These are phyloP conservation scores for Sarcophaga variegata DNA, from an alignment of 2,888 invertebrate genomes.

Conservation along the genomic window DNA sequence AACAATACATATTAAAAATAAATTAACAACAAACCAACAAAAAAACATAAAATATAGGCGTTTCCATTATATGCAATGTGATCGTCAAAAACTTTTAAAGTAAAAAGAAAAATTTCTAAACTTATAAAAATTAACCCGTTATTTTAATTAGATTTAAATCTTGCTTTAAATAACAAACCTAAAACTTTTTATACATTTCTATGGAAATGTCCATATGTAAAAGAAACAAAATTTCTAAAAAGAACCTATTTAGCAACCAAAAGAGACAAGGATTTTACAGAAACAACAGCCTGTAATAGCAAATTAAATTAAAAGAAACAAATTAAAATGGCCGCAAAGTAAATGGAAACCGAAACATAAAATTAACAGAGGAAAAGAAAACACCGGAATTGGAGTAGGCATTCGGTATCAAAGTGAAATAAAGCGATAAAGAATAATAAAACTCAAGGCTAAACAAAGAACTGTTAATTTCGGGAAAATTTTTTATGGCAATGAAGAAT, in stretches of 20 bases:
- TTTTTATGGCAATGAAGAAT: background rate
- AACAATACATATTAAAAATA: background rate
- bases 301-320: slow-evolving; percentile 31
- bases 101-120: too few species aligned
- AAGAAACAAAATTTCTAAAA: too few species aligned
- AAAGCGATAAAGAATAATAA: background rate
- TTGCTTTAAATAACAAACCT: background rate
- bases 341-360: slow-evolving; percentile 2
- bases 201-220: too few species aligned
- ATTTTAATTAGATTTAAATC: too few species aligned
- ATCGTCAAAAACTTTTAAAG: too few species aligned
- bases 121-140: too few species aligned
- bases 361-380: background rate
- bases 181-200: background rate
- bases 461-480: background rate
- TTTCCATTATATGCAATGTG: too few species aligned
- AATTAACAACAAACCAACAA: slow-evolving; percentile 8
- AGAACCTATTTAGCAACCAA: slow-evolving; percentile 1
- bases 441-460: background rate
- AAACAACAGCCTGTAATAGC: slow-evolving; percentile 6
- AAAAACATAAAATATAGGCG: background rate
- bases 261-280: background rate
- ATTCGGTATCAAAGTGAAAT: background rate
- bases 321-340: slow-evolving; percentile 40
- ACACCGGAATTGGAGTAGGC: background rate